These are phyloP conservation scores for Hydrozoanthus tunicans DNA, from an alignment of 64 coral and sea anemone species.

Conservation along the genomic window DNA sequence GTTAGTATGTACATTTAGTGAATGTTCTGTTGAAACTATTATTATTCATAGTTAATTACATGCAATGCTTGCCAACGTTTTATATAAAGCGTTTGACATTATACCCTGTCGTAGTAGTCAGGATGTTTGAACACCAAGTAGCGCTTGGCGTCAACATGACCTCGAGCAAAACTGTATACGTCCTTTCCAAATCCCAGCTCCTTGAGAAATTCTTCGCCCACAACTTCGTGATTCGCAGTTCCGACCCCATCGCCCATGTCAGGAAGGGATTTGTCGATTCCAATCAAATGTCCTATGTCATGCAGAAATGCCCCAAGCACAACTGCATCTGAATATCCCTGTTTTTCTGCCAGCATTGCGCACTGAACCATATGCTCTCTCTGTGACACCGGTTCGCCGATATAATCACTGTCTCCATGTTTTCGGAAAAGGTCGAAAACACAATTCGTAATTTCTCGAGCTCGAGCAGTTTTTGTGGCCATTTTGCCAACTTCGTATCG, in stretches of 20 bases:
- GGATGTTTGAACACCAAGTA: slow-evolving; percentile 83
- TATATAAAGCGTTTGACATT: no score
- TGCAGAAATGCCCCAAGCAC: slow-evolving; percentile 87
- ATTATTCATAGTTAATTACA: no score
- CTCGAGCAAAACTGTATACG: slow-evolving; percentile 83
- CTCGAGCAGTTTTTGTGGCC: slow-evolving; percentile 15
- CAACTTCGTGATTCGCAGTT: slow-evolving; percentile 61
- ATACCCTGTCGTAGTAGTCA: slow-evolving; percentile 77
- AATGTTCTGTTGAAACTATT: no score
- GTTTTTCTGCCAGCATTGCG: slow-evolving; percentile 95
- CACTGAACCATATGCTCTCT: slow-evolving; percentile 87
- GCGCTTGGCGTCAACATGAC: slow-evolving; percentile 92
- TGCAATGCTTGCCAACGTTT: no score
- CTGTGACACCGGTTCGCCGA: slow-evolving; percentile 84
- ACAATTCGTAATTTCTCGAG: slow-evolving; percentile 35
- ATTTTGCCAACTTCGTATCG: slow-evolving; percentile 7
- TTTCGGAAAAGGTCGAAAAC: slow-evolving; percentile 88
- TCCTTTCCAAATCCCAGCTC: slow-evolving; percentile 78
- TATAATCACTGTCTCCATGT: slow-evolving; percentile 82
- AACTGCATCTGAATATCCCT: slow-evolving; percentile 73
- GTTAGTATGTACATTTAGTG: no score
- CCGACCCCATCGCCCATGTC: slow-evolving; percentile 75
- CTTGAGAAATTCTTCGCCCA: slow-evolving; percentile 81
- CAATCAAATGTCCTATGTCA: slow-evolving; percentile 93
- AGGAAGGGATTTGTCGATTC: slow-evolving; percentile 60